Conservation (phyloP, 2,888 invertebrate species). For the Plagodis dolabraria region DNA sequence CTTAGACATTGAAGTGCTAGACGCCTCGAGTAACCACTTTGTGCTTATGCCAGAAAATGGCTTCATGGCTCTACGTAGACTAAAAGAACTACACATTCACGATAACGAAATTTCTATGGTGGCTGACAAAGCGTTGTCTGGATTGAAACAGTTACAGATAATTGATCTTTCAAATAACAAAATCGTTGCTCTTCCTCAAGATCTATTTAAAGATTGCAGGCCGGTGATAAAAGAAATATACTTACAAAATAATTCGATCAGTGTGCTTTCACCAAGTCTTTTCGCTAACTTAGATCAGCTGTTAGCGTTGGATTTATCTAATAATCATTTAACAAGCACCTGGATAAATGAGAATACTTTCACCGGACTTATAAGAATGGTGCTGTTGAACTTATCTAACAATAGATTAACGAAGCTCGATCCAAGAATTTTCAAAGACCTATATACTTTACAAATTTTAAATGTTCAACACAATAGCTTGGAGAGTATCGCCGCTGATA, state of each 20-base stretch:
- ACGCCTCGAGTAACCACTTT: slow-evolving; percentile 94
- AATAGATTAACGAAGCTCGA: slow-evolving; percentile 93
- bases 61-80: slow-evolving; percentile 90
- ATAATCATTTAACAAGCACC: slow-evolving; percentile 93
- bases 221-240: slow-evolving; percentile 94
- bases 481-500: slow-evolving; percentile 93
- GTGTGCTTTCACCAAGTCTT: slow-evolving; percentile 92
- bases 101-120: slow-evolving; percentile 96
- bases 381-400: slow-evolving; percentile 93
- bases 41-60: slow-evolving; percentile 92
- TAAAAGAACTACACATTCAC: slow-evolving; percentile 92
- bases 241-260: slow-evolving; percentile 95
- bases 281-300: slow-evolving; percentile 94
- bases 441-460: slow-evolving; percentile 93
- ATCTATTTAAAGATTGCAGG: slow-evolving; percentile 91
- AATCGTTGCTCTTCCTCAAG: slow-evolving; percentile 94
- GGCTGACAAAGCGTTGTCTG: slow-evolving; percentile 92
- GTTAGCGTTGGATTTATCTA: slow-evolving; percentile 92
- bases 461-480: slow-evolving; percentile 94
- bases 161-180: slow-evolving; percentile 96
- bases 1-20: slow-evolving; percentile 92
- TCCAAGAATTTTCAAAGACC: slow-evolving; percentile 92
- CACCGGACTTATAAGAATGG: slow-evolving; percentile 94
- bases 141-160: slow-evolving; percentile 92
- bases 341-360: slow-evolving; percentile 95